phyloP scores from a whole-genome alignment of 2,888 invertebrate genomes.

The Ellobium chinense region DNA sequence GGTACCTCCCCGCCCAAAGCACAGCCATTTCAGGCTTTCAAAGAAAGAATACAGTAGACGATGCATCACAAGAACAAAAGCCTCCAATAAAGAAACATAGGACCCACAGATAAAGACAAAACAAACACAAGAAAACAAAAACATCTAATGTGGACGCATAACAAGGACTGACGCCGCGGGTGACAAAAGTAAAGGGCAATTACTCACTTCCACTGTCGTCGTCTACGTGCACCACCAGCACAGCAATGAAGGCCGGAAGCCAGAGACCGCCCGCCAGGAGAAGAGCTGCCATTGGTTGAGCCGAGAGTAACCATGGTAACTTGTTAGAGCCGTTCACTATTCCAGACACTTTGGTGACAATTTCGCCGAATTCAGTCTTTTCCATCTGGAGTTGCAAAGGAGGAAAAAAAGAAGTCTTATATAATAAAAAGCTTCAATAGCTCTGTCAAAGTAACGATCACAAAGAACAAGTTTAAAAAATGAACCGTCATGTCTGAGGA shows the following conservation, averaged over 20 bases:
- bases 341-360: slow-evolving; percentile 56
- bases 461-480: no score
- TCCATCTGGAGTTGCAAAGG: slow-evolving; percentile 55
- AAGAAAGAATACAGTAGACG: no score
- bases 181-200: not conserved
- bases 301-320: slow-evolving; percentile 58
- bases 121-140: no score
- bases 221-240: slow-evolving; percentile 51
- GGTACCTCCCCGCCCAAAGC: no score
- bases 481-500: no score
- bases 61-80: no score
- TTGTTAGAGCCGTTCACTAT: slow-evolving; percentile 49
- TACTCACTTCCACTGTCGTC: slow-evolving; percentile 52
- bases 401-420: not conserved
- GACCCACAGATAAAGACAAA: no score
- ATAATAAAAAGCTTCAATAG: no score
- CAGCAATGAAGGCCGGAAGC: slow-evolving; percentile 55
- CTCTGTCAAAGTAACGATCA: no score
- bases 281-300: slow-evolving; percentile 56
- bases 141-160: no score
- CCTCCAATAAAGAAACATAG: no score
- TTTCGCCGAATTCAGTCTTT: slow-evolving; percentile 60
- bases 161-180: not conserved
- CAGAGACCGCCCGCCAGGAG: slow-evolving; percentile 55
- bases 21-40: no score